These are phyloP conservation scores for Meandrusa payeni DNA, from an alignment of 2,888 invertebrate genomes.

Conservation along the genomic window DNA sequence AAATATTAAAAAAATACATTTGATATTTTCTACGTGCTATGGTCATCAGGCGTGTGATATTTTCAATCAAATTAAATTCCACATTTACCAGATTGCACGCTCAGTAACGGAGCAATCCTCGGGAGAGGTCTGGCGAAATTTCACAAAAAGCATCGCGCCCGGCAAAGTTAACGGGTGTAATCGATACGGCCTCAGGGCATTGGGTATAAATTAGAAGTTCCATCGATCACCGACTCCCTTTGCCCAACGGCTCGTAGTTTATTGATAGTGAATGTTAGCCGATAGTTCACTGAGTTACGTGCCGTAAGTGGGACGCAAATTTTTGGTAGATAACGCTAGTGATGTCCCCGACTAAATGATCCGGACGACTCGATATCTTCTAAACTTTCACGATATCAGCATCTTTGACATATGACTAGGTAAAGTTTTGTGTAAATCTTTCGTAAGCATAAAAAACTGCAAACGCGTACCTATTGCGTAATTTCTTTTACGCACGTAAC, in stretches of 20 bases:
- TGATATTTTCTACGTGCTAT: not conserved
- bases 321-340: constrained; percentile 17
- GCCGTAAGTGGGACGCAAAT: constrained; percentile 19
- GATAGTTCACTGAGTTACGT: constrained; percentile 57
- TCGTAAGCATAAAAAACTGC: no score
- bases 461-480: no score
- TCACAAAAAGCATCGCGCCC: constrained; percentile 63
- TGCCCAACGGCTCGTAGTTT: constrained; percentile 75
- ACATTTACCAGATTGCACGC: constrained; percentile 23
- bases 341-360: no score
- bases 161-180: constrained; percentile 66
- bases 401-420: no score
- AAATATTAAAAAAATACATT: not conserved
- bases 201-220: constrained; percentile 77
- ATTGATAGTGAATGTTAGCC: constrained; percentile 72
- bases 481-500: no score
- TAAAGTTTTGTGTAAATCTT: no score
- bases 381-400: no score
- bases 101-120: constrained; percentile 43
- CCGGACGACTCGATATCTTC: no score
- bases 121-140: constrained; percentile 51
- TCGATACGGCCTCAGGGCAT: constrained; percentile 79
- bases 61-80: constrained; percentile 22
- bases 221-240: constrained; percentile 77
- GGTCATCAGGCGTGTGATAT: constrained; percentile 20